Base-by-base conservation (phyloP, 1,140 invertebrate genomes). In the Chionoecetes opilio region DNA sequence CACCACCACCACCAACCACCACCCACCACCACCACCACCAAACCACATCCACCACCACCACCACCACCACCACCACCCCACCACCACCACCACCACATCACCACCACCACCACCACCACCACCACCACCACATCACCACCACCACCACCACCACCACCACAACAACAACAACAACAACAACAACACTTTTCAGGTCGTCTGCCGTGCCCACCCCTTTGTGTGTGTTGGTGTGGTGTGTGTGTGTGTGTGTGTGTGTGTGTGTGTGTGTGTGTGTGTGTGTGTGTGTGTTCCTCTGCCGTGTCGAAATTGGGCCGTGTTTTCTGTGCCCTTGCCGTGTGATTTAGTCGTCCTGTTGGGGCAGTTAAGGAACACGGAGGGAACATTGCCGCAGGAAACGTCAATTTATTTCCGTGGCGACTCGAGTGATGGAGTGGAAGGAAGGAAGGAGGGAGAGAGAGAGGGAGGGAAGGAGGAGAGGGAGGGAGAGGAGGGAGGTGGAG, bases 321-420 rank as follows among this genome's bases (percentile, higher is more conserved):
- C 21, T 5, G 21, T n/a, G 63, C 21, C n/a, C 21, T n/a, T 75
- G 63, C n/a, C 63, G n/a, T 75, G 63, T 75, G 63, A 75, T 75
- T 75, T 75, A 75, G 63, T 75, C 63, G 21, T 75, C 63, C 63
- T 75, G 63, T 17, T 2, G 63, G 63, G 21, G 63, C 63, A 26
- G 63, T 75, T n/a, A 75, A 75, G 63, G n/a, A 75, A n/a, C 63
- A n/a, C 63, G 63, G 21, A n/a, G 63, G 63, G 63, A 75, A 75
- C 63, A 75, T 75, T 75, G 63, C 63, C 17, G 29, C 11, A 53
- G 46, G 46, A 3, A n/a, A 53, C 46, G 8, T 17, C 26, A 35
- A 3, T 86, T 17, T 86, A 34, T 86, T 17, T 34, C 1, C 3
- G 35, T 86, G 84, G 17, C n/a, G 32, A 86, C n/a, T n/a, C 35